These are phyloP conservation scores for Zelleria hepariella DNA, from an alignment of 2,888 invertebrate species.

Conservation along the genomic window DNA sequence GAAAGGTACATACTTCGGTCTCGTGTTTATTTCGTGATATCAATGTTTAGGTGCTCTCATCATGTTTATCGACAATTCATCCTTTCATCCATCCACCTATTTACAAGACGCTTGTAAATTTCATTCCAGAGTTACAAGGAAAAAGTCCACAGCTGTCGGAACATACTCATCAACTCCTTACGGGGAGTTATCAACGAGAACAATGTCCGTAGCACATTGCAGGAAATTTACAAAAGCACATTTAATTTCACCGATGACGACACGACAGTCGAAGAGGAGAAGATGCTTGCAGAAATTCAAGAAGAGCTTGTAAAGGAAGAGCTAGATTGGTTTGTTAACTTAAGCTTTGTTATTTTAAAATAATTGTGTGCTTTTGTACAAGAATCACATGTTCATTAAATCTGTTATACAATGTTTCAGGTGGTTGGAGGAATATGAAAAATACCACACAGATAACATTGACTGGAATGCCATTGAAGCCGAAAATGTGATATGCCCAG, in stretches of 20 bases:
- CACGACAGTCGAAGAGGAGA: conserved; percentile 40
- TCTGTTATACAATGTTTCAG: conserved; percentile 25
- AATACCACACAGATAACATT: conserved; percentile 40
- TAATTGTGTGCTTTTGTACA: no score
- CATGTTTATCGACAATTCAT: no score
- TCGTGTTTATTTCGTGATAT: no score
- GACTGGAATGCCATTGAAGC: conserved; percentile 52
- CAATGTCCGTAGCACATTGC: conserved; percentile 39
- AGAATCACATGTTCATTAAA: no score
- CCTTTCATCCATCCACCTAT: no score
- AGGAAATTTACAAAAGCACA: conserved; percentile 47
- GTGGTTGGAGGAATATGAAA: conserved; percentile 57
- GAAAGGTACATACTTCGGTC: conserved; percentile 41
- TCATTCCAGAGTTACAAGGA: conserved; percentile 53
- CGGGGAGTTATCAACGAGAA: conserved; percentile 33
- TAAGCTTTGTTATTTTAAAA: not conserved
- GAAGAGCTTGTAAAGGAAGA: conserved; percentile 58
- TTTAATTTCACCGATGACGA: conserved; percentile 30
- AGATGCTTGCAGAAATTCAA: conserved; percentile 44
- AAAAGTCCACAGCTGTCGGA: conserved; percentile 50
- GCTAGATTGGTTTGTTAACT: conserved; percentile 41
- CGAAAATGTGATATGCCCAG: conserved; percentile 62
- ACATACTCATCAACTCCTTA: conserved; percentile 45
- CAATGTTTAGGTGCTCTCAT: not conserved
- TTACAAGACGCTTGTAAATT: no score